These are phyloP conservation scores for Trematocara zebra DNA, from an alignment of 2,113 vertebrate species.

Conservation along the genomic window DNA sequence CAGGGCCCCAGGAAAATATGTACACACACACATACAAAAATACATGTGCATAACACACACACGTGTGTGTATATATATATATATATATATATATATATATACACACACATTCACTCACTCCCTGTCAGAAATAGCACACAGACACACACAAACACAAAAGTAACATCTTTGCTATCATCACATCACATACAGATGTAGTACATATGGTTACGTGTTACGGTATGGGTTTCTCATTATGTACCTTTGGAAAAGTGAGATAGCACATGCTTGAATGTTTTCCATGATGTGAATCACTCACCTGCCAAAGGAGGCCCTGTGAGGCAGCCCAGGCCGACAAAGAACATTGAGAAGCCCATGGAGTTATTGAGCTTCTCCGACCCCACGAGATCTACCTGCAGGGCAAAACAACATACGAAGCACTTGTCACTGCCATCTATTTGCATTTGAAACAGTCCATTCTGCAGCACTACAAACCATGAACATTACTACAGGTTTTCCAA, in stretches of 20 bases:
- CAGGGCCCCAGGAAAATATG: constrained; percentile 4
- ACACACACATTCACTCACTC: neutral
- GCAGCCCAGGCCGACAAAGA: constrained; percentile 85
- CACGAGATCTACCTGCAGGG: constrained; percentile 82
- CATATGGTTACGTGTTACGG: neutral
- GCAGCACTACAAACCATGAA: neutral
- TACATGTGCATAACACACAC: neutral
- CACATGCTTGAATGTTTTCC: neutral
- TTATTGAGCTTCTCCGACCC: constrained; percentile 78
- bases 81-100: no score
- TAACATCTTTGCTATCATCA: neutral
- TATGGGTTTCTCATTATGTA: neutral
- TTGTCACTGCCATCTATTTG: neutral
- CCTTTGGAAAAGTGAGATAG: neutral
- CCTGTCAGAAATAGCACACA: neutral
- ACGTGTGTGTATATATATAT: no score
- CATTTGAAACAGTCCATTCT: neutral
- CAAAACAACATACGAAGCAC: neutral
- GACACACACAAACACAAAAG: neutral
- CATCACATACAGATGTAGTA: neutral
- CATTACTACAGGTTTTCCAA: neutral
- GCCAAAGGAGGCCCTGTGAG: constrained; percentile 86
- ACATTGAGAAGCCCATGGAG: constrained; percentile 84
- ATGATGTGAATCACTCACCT: constrained; percentile 73
- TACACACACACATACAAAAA: neutral